A percentile compares a stretch with the other conserved stretches of the same genome.
These are phyloP conservation scores for Actenoides lindsayi DNA, from an alignment of 2,113 vertebrate genomes.

Conservation along the genomic window DNA sequence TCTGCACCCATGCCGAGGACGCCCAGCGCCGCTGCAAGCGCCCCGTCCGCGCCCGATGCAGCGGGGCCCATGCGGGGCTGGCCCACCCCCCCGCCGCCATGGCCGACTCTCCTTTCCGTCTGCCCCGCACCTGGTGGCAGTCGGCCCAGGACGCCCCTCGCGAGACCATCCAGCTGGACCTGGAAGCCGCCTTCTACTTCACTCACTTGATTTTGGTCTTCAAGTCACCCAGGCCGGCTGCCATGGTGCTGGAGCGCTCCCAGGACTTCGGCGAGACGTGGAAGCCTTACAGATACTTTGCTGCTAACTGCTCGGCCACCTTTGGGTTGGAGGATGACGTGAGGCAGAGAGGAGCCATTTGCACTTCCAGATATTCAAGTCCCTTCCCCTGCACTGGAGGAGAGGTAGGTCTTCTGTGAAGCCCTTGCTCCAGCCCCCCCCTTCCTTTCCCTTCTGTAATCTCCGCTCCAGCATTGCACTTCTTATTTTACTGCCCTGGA, in stretches of 20 bases:
- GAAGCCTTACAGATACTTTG: constrained; percentile 91
- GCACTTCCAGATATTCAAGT: constrained; percentile 92
- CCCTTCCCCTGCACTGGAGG: constrained; percentile 90
- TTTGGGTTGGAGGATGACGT: constrained; percentile 87
- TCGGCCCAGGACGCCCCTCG: constrained; percentile 78
- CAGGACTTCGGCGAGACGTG: constrained; percentile 92
- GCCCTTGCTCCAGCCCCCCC: not conserved
- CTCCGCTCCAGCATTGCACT: rapidly evolving
- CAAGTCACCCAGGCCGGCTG: constrained; percentile 88
- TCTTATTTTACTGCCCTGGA: not conserved
- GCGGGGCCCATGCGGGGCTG: constrained; percentile 73
- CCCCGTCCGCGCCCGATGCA: constrained; percentile 83
- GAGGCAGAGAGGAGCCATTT: constrained; percentile 77
- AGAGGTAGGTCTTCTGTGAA: constrained; percentile 82
- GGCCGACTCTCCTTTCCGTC: constrained; percentile 93
- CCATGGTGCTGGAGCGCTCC: constrained; percentile 94
- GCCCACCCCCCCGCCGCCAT: constrained; percentile 88
- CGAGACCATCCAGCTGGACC: constrained; percentile 89
- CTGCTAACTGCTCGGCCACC: constrained; percentile 85
- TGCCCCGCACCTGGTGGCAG: constrained; percentile 97
- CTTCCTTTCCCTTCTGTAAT: not conserved
- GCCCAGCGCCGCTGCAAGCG: constrained; percentile 71
- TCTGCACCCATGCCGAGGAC: constrained; percentile 81
- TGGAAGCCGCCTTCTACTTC: constrained; percentile 94
- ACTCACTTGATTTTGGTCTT: constrained; percentile 96